Conservation (phyloP, 2,797 vertebrate species). For the Amphiprion clarkii region DNA sequence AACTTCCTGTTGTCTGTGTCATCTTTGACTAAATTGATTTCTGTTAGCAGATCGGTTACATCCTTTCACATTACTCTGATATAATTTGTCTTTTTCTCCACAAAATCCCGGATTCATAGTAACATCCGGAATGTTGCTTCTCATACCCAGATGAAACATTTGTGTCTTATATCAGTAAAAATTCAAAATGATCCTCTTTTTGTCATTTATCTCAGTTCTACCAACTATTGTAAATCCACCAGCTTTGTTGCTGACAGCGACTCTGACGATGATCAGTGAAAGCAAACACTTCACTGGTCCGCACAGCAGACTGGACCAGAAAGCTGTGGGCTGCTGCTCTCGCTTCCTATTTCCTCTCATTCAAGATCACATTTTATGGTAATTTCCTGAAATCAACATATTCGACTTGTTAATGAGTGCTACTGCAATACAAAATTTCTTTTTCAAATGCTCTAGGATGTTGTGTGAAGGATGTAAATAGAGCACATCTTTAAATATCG, state of each 20-base stretch:
- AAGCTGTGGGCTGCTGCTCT: not conserved
- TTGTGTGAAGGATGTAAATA: slow-evolving; percentile 29
- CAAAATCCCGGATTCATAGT: not conserved
- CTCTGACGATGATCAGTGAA: slow-evolving; percentile 30
- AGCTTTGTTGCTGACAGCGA: slow-evolving; percentile 50
- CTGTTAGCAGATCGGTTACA: not conserved
- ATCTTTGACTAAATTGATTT: not conserved
- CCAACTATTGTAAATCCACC: slow-evolving; percentile 48
- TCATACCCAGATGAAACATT: slow-evolving; percentile 19
- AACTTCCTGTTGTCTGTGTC: not conserved
- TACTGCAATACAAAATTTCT: slow-evolving; percentile 13
- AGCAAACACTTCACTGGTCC: slow-evolving; percentile 19
- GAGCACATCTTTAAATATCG: slow-evolving; percentile 60
- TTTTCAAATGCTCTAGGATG: slow-evolving; percentile 24
- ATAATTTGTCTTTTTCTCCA: not conserved
- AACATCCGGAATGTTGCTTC: slow-evolving; percentile 8
- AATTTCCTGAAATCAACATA: slow-evolving; percentile 38
- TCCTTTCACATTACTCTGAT: not conserved
- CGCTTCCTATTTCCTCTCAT: slow-evolving; percentile 3
- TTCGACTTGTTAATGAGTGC: slow-evolving; percentile 40
- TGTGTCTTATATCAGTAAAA: slow-evolving; percentile 37
- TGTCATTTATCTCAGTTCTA: slow-evolving; percentile 42
- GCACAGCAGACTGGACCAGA: not conserved
- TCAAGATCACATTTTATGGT: slow-evolving; percentile 14
- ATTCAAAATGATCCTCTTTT: slow-evolving; percentile 13